phyloP scores from a whole-genome alignment of 2,797 vertebrate species.

The Margarornis squamiger region DNA sequence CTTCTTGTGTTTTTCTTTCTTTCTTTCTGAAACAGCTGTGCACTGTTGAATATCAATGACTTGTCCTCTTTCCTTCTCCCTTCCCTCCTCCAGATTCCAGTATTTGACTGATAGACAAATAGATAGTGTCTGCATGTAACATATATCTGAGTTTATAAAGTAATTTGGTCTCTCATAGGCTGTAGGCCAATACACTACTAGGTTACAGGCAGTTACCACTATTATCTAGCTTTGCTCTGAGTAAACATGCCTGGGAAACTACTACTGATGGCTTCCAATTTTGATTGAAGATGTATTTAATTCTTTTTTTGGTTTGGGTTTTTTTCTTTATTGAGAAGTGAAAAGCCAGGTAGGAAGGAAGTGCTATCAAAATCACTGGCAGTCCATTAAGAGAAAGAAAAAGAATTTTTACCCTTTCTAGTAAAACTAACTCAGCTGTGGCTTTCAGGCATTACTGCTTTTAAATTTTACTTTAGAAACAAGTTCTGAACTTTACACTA shows the following conservation, averaged over 20 bases:
- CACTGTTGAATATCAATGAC: not conserved
- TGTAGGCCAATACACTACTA: not conserved
- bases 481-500: not conserved
- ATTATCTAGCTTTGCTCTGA: not conserved
- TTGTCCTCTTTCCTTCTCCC: not conserved
- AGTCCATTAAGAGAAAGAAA: not conserved
- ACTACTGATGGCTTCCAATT: not conserved
- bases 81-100: not conserved
- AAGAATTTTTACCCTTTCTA: not conserved
- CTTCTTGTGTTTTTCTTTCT: not conserved
- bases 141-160: not conserved
- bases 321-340: not conserved
- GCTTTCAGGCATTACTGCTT: conserved; percentile 9
- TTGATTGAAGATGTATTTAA: not conserved
- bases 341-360: conserved; percentile 1
- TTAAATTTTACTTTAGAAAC: not conserved
- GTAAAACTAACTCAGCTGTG: not conserved
- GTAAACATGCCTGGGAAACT: not conserved
- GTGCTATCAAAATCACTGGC: not conserved
- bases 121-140: not conserved
- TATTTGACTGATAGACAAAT: not conserved
- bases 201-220: not conserved
- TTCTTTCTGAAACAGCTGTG: not conserved
- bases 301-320: not conserved
- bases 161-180: not conserved